A percentile compares a stretch with the other conserved stretches of the same genome.
Conservation (phyloP, 2,797 vertebrate genomes). For the Chloroceryle inda region DNA sequence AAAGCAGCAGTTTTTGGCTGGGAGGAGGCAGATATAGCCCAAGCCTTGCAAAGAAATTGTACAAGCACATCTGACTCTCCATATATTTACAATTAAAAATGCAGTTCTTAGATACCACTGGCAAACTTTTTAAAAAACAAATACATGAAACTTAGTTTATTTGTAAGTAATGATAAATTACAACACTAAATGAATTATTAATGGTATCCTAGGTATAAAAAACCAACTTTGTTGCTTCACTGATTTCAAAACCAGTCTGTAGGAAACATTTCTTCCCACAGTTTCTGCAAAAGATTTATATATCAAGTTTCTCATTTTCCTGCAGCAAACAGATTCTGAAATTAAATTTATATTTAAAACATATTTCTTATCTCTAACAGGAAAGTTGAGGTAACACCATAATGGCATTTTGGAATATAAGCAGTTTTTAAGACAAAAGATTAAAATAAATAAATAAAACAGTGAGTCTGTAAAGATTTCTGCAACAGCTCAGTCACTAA, state of each 20-base stretch:
- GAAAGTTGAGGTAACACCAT: background rate
- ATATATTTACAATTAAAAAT: background rate
- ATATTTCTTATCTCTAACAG: background rate
- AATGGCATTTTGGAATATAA: background rate
- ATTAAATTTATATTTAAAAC: slow-evolving; percentile 29
- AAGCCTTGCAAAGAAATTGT: background rate
- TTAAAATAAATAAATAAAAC: background rate
- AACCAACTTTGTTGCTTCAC: background rate
- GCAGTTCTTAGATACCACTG: background rate
- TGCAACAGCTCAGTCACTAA: background rate
- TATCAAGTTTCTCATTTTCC: slow-evolving; percentile 3
- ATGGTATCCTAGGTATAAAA: background rate
- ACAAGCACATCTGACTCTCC: background rate
- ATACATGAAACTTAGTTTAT: background rate
- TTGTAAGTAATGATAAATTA: slow-evolving; percentile 2
- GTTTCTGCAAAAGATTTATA: background rate
- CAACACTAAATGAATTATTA: slow-evolving; percentile 16
- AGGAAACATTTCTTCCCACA: background rate
- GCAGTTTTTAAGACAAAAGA: background rate
- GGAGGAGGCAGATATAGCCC: fast-evolving
- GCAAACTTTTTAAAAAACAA: background rate
- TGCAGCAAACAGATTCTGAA: background rate
- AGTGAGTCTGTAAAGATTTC: background rate
- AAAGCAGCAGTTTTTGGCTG: background rate
- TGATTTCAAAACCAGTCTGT: background rate